phyloP scores from a whole-genome alignment of 1,140 invertebrate species.

The Trichomalopsis sarcophagae region DNA sequence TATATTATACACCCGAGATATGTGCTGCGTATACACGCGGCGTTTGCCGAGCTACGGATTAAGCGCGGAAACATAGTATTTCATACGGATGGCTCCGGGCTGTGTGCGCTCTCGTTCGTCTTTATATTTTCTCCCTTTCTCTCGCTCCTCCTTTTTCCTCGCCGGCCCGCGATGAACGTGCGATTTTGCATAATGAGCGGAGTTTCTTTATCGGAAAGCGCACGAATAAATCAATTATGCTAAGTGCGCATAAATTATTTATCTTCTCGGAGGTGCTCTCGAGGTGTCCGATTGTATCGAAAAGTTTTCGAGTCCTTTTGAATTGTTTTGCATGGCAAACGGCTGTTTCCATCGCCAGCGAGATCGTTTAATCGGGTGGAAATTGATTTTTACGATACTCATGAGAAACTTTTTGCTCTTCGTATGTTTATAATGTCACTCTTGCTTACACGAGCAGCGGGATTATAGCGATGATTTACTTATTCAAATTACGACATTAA shows the following conservation, averaged over 20 bases:
- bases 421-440: neutral
- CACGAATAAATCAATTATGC: slow-evolving; percentile 51
- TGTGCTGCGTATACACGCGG: neutral
- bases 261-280: slow-evolving; percentile 28
- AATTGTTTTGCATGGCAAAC: neutral
- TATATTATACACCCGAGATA: neutral
- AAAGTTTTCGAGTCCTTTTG: neutral
- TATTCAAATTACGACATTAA: neutral
- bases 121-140: neutral
- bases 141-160: too few relatives aligned
- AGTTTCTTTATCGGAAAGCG: slow-evolving; percentile 1
- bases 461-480: neutral
- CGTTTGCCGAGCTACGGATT: slow-evolving; percentile 3
- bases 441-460: neutral
- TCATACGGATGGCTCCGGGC: neutral
- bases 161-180: neutral
- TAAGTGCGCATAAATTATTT: slow-evolving; percentile 44
- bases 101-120: neutral
- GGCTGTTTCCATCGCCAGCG: neutral
- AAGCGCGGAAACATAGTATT: neutral
- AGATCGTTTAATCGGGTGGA: neutral
- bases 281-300: neutral
- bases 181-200: slow-evolving; percentile 25
- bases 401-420: neutral
- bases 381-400: neutral